These are phyloP conservation scores for Pelusios castaneus DNA, from an alignment of 2,113 vertebrate genomes.

Conservation along the genomic window DNA sequence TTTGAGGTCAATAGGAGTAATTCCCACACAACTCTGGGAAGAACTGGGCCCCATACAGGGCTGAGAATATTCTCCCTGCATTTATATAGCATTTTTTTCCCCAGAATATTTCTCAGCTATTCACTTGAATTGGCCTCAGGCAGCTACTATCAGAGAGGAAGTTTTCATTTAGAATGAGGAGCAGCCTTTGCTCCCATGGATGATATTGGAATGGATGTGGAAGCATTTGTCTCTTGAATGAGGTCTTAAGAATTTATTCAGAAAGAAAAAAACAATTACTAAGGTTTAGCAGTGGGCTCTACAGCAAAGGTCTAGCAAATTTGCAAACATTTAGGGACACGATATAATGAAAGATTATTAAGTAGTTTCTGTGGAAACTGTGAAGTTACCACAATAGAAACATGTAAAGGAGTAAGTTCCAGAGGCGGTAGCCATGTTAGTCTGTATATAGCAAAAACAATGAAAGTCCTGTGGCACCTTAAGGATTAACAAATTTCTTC, in stretches of 20 bases:
- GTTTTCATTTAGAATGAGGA: background rate
- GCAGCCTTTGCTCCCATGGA: background rate
- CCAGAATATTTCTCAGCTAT: background rate
- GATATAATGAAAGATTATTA: background rate
- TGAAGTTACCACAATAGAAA: background rate
- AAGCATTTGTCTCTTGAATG: background rate
- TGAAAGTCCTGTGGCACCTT: too few relatives aligned
- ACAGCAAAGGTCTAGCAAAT: background rate
- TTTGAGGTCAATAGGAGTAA: background rate
- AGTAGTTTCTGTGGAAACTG: background rate
- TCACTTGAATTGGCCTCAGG: background rate
- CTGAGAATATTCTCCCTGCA: background rate
- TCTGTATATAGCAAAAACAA: too few relatives aligned
- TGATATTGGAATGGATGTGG: background rate
- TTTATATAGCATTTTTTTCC: background rate
- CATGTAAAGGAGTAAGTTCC: background rate
- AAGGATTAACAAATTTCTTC: too few relatives aligned
- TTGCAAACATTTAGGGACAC: background rate
- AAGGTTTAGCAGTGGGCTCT: background rate
- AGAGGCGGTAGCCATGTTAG: too few relatives aligned
- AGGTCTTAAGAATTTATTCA: background rate
- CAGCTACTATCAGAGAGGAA: background rate
- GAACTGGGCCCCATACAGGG: rapidly evolving
- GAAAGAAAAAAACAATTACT: background rate
- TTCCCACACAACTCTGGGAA: background rate